These are phyloP conservation scores for Lepidurus couesii DNA, from an alignment of 1,140 invertebrate species.

Conservation along the genomic window DNA sequence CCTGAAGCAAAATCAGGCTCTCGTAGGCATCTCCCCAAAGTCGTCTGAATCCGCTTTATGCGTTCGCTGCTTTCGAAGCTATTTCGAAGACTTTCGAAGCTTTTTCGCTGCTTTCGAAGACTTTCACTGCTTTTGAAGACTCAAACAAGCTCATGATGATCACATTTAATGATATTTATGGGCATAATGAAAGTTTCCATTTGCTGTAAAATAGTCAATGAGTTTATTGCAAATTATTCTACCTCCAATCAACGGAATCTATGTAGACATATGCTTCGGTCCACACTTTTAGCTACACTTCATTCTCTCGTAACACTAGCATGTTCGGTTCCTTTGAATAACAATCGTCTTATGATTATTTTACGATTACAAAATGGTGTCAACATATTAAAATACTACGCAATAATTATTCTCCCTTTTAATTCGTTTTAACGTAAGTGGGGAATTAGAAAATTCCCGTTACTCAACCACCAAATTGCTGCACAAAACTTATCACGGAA, in stretches of 20 bases:
- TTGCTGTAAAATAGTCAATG: neutral
- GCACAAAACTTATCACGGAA: neutral
- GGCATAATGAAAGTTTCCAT: neutral
- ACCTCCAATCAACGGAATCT: constrained; percentile 9
- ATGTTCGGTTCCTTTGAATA: neutral
- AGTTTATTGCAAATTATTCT: constrained; percentile 10
- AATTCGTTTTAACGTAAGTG: neutral
- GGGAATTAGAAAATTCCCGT: neutral
- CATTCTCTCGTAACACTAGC: neutral
- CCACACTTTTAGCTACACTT: neutral
- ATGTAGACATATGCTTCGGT: neutral
- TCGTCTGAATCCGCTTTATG: too few species aligned
- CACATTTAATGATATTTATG: neutral
- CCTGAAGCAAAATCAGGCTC: too few species aligned
- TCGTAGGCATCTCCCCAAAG: too few species aligned
- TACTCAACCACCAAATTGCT: neutral
- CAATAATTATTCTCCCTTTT: neutral
- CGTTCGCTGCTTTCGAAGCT: too few species aligned
- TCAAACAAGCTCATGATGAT: neutral
- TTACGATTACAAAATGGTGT: neutral
- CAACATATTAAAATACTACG: neutral
- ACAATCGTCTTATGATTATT: neutral
- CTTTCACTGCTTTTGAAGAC: too few species aligned
- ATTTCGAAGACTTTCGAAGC: too few species aligned
- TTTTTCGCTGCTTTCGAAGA: too few species aligned